phyloP scores from a whole-genome alignment of 2,797 vertebrate species.

The Melanotaenia parkinsoni region DNA sequence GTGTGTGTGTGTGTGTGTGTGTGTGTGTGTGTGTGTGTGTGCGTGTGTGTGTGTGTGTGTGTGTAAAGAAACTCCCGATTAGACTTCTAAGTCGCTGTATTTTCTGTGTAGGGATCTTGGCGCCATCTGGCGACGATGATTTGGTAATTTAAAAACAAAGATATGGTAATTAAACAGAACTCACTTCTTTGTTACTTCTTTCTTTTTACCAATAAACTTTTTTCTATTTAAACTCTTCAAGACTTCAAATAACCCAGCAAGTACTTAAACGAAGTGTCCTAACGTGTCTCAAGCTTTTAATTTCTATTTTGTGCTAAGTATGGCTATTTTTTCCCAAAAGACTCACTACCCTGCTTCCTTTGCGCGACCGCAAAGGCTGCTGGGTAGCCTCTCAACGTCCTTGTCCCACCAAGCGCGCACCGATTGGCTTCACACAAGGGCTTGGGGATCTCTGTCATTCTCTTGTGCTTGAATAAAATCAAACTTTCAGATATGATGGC shows the following conservation, averaged over 20 bases:
- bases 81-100: neutral
- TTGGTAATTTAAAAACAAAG: too few relatives aligned
- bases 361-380: slow-evolving; percentile 51
- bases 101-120: neutral
- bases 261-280: neutral
- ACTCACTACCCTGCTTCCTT: slow-evolving; percentile 70
- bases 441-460: slow-evolving; percentile 51
- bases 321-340: neutral
- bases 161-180: too few relatives aligned
- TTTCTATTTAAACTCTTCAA: neutral
- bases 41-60: too few relatives aligned
- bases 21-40: neutral
- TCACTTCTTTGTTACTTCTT: too few relatives aligned
- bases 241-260: neutral
- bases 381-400: slow-evolving; percentile 75
- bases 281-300: neutral
- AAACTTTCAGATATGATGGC: slow-evolving; percentile 73
- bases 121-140: slow-evolving; percentile 67
- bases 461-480: slow-evolving; percentile 22
- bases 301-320: too few relatives aligned
- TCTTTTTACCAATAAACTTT: neutral
- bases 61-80: neutral
- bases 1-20: too few relatives aligned
- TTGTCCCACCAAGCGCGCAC: slow-evolving; percentile 71
- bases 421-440: slow-evolving; percentile 53